A percentile compares a stretch with the other conserved stretches of the same genome.
Evolutionary conservation across 2,113 vertebrate genomes (phyloP).

Genomic region (Tylochromis polylepis): DNA sequence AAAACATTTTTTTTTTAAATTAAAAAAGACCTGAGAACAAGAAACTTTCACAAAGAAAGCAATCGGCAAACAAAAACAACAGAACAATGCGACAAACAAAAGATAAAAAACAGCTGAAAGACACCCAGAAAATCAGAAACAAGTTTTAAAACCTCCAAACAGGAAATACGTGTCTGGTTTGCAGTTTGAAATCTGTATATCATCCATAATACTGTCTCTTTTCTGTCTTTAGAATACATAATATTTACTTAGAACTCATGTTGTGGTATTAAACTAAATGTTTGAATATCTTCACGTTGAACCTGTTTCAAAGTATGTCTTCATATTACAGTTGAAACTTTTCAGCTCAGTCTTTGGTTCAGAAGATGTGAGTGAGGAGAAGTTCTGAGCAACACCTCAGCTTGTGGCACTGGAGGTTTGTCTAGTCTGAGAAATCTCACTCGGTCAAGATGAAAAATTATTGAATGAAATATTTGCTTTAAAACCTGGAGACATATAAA

Average conservation of each 20-base stretch:
- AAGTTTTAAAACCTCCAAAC: neutral
- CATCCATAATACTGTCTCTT: neutral
- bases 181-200: neutral
- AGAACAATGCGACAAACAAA: neutral
- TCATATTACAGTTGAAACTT: neutral
- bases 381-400: neutral
- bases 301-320: neutral
- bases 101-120: neutral
- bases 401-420: neutral
- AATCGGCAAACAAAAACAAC: neutral
- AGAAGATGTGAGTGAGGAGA: neutral
- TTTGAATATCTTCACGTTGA: neutral
- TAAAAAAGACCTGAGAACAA: neutral
- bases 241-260: neutral
- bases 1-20: neutral
- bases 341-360: neutral
- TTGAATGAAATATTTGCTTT: neutral
- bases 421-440: neutral
- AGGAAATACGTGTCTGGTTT: neutral
- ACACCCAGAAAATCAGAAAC: neutral
- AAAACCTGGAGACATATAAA: neutral
- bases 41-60: neutral
- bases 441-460: neutral
- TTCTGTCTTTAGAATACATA: neutral
- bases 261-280: neutral